A percentile compares a stretch with the other conserved stretches of the same genome.
phyloP scores from a whole-genome alignment of 1,140 invertebrate genomes.

The Temnothorax longispinosus region DNA sequence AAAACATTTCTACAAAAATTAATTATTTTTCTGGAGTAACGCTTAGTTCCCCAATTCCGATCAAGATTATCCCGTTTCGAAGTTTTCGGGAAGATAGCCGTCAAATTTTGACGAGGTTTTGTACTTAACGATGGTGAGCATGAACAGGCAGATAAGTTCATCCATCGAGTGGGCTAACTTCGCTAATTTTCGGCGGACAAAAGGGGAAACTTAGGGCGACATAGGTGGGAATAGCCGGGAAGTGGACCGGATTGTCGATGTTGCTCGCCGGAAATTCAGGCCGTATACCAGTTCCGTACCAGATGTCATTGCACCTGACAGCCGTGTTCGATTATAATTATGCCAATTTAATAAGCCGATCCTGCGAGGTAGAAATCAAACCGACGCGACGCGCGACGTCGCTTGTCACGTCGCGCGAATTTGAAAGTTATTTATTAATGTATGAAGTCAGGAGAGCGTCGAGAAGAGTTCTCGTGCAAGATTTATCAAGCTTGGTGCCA shows the following conservation, averaged over 20 bases:
- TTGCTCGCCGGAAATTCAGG: slow-evolving; percentile 51
- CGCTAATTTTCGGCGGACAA: slow-evolving; percentile 44
- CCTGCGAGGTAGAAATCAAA: not conserved
- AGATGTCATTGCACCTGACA: slow-evolving; percentile 50
- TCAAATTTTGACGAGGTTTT: slow-evolving; percentile 22
- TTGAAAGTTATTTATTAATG: slow-evolving; percentile 5
- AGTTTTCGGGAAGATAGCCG: slow-evolving; percentile 19
- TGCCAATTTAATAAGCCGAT: slow-evolving; percentile 41
- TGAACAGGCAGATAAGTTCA: slow-evolving; percentile 45
- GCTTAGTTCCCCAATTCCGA: not conserved
- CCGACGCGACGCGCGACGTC: not conserved
- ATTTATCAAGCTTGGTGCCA: not conserved
- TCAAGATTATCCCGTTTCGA: not conserved
- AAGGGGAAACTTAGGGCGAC: slow-evolving; percentile 27
- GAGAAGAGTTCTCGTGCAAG: not conserved
- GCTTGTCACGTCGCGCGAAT: not conserved
- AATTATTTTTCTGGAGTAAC: slow-evolving; percentile 11
- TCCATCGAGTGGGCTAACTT: slow-evolving; percentile 38
- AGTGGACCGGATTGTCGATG: slow-evolving; percentile 53
- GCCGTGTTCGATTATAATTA: slow-evolving; percentile 33
- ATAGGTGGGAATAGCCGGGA: slow-evolving; percentile 34
- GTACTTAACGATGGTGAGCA: slow-evolving; percentile 17
- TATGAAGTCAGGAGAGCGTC: not conserved
- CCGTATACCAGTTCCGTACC: not conserved
- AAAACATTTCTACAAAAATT: not conserved